phyloP scores from a whole-genome alignment of 2,888 invertebrate species.

The Apocheima hispidaria region DNA sequence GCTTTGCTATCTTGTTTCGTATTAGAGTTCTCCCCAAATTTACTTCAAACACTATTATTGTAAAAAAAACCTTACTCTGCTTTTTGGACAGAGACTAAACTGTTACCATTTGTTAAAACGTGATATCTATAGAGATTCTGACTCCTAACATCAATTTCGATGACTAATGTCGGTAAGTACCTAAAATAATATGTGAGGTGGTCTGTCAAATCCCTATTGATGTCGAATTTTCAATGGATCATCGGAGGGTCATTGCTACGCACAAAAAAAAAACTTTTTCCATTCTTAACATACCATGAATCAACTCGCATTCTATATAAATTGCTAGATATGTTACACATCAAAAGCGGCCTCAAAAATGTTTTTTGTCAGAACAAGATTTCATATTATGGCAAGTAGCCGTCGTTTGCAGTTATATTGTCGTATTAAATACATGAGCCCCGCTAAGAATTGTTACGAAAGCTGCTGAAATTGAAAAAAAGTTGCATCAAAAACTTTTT shows the following conservation, averaged over 20 bases:
- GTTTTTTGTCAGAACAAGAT: too few species aligned
- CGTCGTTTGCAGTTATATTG: too few species aligned
- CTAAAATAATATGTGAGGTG: background rate
- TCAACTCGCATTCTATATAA: background rate
- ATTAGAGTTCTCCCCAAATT: too few species aligned
- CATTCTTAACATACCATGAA: background rate
- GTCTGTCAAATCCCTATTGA: conserved; percentile 13
- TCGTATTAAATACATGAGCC: too few species aligned
- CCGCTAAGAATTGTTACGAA: too few species aligned
- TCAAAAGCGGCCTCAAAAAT: background rate
- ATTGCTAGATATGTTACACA: background rate
- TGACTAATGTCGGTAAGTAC: conserved; percentile 3
- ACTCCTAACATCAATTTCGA: conserved; percentile 6
- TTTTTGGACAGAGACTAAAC: conserved; percentile 11
- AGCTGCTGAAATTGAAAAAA: too few species aligned
- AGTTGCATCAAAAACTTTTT: too few species aligned
- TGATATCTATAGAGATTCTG: background rate
- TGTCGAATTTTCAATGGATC: conserved; percentile 1
- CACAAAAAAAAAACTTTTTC: background rate
- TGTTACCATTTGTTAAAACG: conserved; percentile 8
- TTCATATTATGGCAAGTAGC: too few species aligned
- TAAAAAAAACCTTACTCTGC: background rate
- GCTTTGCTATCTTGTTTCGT: too few species aligned
- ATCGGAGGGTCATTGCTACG: background rate
- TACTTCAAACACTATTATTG: background rate